Evolutionary conservation across 1,140 invertebrate species (phyloP).

Genomic region (Acarapis woodi): DNA sequence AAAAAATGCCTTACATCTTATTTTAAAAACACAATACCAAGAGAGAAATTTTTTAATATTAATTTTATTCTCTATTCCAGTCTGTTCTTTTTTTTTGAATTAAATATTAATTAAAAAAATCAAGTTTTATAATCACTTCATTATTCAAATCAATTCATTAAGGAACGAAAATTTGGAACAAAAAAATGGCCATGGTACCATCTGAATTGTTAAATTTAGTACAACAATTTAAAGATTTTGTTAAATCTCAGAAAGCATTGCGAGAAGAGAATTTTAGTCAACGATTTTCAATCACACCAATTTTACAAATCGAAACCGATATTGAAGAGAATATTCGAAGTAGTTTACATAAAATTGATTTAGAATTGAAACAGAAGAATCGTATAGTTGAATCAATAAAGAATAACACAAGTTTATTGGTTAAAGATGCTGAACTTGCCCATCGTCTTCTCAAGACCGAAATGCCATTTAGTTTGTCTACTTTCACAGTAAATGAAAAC

Average conservation of each 20-base stretch:
- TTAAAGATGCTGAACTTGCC: slow-evolving; percentile 6
- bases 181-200: too few relatives aligned
- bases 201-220: slow-evolving; percentile 6
- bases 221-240: slow-evolving; percentile 6
- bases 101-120: too few relatives aligned
- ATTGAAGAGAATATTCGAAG: slow-evolving; percentile 5
- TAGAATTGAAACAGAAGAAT: slow-evolving; percentile 4
- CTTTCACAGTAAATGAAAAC: neutral
- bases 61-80: too few relatives aligned
- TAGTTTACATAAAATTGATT: slow-evolving; percentile 6
- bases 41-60: too few relatives aligned
- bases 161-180: too few relatives aligned
- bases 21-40: too few relatives aligned
- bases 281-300: slow-evolving; percentile 7
- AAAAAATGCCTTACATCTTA: too few relatives aligned
- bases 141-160: too few relatives aligned
- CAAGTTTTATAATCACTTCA: too few relatives aligned
- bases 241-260: slow-evolving; percentile 7
- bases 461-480: neutral
- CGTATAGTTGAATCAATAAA: slow-evolving; percentile 7
- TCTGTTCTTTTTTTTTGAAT: too few relatives aligned
- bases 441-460: slow-evolving; percentile 6
- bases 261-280: slow-evolving; percentile 8
- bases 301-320: slow-evolving; percentile 5
- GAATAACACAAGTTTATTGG: slow-evolving; percentile 5